A percentile compares a stretch with the other conserved stretches of the same genome.
Conservation (phyloP, 2,888 invertebrate genomes). For the Ctena decussata region DNA sequence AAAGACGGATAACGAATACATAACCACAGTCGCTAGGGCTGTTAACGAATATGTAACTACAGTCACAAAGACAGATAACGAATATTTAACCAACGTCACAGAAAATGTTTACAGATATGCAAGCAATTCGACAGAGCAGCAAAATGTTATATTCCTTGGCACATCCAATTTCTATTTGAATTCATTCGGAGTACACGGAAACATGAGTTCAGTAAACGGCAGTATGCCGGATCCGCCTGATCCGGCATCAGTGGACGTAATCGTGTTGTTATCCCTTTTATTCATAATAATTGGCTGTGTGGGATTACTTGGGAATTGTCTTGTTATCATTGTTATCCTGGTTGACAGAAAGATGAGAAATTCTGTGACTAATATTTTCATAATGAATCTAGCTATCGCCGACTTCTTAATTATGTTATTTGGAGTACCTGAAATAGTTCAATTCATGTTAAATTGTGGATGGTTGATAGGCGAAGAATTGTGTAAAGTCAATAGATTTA, state of each 20-base stretch:
- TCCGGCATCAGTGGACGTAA: conserved; percentile 46
- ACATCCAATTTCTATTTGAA: no score
- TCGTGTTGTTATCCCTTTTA: conserved; percentile 78
- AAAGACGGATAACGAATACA: no score
- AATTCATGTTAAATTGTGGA: conserved; percentile 83
- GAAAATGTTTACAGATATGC: no score
- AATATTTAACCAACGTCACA: no score
- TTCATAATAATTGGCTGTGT: conserved; percentile 83
- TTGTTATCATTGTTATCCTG: conserved; percentile 84
- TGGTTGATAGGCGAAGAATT: conserved; percentile 83
- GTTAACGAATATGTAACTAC: no score
- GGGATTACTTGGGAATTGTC: conserved; percentile 86
- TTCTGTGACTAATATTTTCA: conserved; percentile 85
- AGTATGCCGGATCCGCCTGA: conserved; percentile 8
- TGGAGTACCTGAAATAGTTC: conserved; percentile 85
- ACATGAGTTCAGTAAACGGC: not conserved
- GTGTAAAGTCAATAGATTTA: conserved; percentile 86
- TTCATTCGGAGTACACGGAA: no score
- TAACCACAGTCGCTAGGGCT: no score
- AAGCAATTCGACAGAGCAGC: no score
- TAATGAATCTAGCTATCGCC: conserved; percentile 86
- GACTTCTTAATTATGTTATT: conserved; percentile 85
- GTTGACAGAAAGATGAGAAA: conserved; percentile 85
- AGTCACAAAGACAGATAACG: no score
- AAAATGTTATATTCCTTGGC: no score